Percentiles rank a stretch among this genome's conserved stretches.
phyloP scores from a whole-genome alignment of 2,888 invertebrate genomes.

The Spodoptera picta region DNA sequence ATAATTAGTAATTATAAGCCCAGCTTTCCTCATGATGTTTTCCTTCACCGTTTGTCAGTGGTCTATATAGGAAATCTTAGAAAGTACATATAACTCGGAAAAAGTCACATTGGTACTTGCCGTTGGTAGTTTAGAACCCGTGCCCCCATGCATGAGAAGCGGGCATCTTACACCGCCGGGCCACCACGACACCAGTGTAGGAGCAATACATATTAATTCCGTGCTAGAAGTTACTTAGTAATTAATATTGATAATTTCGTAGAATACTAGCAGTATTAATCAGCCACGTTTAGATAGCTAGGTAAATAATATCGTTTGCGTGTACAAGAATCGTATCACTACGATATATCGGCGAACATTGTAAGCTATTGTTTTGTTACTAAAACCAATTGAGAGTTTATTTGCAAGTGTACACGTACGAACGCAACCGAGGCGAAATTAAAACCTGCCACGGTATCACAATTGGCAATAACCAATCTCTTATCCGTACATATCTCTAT shows the following conservation, averaged over 20 bases:
- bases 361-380: slow-evolving; percentile 58
- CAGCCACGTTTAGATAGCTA: slow-evolving; percentile 34
- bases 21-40: no score
- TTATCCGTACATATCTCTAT: slow-evolving; percentile 87
- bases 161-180: no score
- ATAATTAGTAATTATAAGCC: no score
- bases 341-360: slow-evolving; percentile 34
- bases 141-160: no score
- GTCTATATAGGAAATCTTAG: no score
- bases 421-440: slow-evolving; percentile 74
- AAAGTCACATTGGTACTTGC: no score
- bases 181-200: slow-evolving; percentile 10
- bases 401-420: slow-evolving; percentile 62
- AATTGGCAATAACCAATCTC: slow-evolving; percentile 88
- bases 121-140: no score
- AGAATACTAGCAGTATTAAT: slow-evolving; percentile 27
- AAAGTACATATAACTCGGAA: no score
- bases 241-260: slow-evolving; percentile 48
- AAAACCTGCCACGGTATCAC: slow-evolving; percentile 83
- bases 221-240: slow-evolving; percentile 43
- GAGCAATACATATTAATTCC: slow-evolving; percentile 48
- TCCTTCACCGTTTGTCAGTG: no score
- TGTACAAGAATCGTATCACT: slow-evolving; percentile 44
- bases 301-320: slow-evolving; percentile 55
- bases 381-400: slow-evolving; percentile 72